These are phyloP conservation scores for Triplophysa bombifrons DNA, from an alignment of 2,797 vertebrate species.

Conservation along the genomic window DNA sequence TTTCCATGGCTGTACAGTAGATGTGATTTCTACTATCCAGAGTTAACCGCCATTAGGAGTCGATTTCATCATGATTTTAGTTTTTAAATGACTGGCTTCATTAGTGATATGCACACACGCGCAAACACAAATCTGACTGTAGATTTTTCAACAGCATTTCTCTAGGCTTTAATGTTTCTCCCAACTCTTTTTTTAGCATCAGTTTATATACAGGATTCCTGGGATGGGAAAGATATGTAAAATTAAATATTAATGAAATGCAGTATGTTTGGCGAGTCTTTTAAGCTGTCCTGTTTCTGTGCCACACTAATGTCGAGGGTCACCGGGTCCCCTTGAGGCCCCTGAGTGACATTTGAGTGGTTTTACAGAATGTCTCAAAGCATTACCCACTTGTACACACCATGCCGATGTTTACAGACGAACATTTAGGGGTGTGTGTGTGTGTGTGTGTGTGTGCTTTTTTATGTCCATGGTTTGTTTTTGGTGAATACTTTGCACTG, in stretches of 20 bases:
- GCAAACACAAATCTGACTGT: constrained; percentile 20
- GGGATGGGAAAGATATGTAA: constrained; percentile 32
- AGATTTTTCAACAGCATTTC: constrained; percentile 35
- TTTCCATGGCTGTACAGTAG: no score
- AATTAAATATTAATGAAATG: constrained; percentile 42
- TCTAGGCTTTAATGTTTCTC: constrained; percentile 38
- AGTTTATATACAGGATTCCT: constrained; percentile 19
- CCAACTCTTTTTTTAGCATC: constrained; percentile 14
- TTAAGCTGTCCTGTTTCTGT: constrained; percentile 39
- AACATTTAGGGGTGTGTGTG: neutral
- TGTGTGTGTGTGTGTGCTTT: neutral
- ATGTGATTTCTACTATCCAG: constrained; percentile 8
- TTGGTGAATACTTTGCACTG: neutral
- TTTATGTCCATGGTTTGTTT: neutral
- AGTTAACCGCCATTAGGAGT: constrained; percentile 9
- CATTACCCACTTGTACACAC: constrained; percentile 14
- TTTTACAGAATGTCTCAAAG: constrained; percentile 32
- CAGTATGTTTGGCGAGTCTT: constrained; percentile 37
- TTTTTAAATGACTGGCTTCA: constrained; percentile 19
- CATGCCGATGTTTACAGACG: constrained; percentile 19
- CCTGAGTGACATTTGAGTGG: constrained; percentile 44
- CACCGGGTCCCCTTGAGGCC: constrained; percentile 34
- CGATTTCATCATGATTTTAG: constrained; percentile 27
- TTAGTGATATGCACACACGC: constrained; percentile 23
- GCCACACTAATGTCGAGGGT: constrained; percentile 46